Conservation (phyloP, 2,888 invertebrate species). For the Chymomyza caudatula region DNA sequence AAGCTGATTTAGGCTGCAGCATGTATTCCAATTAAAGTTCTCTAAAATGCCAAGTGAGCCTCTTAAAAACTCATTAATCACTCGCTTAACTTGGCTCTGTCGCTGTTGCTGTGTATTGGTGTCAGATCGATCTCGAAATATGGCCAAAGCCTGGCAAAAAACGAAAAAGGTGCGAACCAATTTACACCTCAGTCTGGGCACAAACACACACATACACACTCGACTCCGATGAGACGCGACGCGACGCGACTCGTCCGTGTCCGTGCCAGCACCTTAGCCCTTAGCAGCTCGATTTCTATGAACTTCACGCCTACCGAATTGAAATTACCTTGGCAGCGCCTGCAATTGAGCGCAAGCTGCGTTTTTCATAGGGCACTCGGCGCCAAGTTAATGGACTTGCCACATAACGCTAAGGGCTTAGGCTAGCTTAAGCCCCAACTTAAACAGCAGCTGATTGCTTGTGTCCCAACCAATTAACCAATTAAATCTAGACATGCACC, state of each 20-base stretch:
- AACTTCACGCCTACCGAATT: slow-evolving; percentile 64
- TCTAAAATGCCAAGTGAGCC: slow-evolving; percentile 71
- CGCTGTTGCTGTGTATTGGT: slow-evolving; percentile 5
- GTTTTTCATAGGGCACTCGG: slow-evolving; percentile 21
- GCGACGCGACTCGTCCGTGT: no score
- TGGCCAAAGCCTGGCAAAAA: slow-evolving; percentile 40
- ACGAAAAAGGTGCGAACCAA: slow-evolving; percentile 67
- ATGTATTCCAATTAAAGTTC: slow-evolving; percentile 75
- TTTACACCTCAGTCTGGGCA: slow-evolving; percentile 59
- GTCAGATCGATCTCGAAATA: slow-evolving; percentile 69
- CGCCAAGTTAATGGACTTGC: slow-evolving; percentile 60
- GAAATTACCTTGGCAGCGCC: slow-evolving; percentile 23
- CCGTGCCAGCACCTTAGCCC: slow-evolving; percentile 34
- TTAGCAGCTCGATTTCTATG: slow-evolving; percentile 55
- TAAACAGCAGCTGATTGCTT: neutral
- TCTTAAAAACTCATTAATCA: slow-evolving; percentile 78
- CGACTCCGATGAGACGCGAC: no score
- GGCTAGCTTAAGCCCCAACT: no score
- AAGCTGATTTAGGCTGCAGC: slow-evolving; percentile 75
- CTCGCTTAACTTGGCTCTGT: slow-evolving; percentile 66
- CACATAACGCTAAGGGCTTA: neutral
- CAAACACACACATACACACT: no score
- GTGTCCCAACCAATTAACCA: slow-evolving; percentile 55
- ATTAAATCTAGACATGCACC: slow-evolving; percentile 69
- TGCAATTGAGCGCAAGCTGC: neutral